Percentiles rank a stretch among this genome's conserved stretches.
Conservation (phyloP, 2,797 vertebrate species). For the Trematomus bernacchii region DNA sequence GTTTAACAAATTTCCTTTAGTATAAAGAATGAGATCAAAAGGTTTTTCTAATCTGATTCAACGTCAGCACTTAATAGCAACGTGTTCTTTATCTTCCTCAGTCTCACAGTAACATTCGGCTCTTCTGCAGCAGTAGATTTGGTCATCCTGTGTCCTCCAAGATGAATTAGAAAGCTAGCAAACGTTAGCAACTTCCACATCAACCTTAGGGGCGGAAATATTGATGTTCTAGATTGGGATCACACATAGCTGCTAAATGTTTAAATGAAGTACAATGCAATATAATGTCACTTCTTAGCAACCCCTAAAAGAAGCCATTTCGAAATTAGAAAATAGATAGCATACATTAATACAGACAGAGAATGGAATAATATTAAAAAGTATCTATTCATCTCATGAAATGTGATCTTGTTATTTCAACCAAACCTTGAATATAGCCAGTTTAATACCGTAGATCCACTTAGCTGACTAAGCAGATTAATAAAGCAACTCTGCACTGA, state of each 20-base stretch:
- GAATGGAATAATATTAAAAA: neutral
- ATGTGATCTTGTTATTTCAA: neutral
- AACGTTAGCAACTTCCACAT: neutral
- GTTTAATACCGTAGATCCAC: neutral
- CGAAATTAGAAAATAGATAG: no score
- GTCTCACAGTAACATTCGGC: slow-evolving; percentile 16
- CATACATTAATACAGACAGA: neutral
- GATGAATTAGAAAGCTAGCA: neutral
- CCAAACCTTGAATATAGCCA: neutral
- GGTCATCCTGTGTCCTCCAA: neutral
- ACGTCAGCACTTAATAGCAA: slow-evolving; percentile 63
- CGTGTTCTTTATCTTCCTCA: slow-evolving; percentile 46
- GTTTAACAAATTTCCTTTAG: slow-evolving; percentile 71
- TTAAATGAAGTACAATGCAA: no score
- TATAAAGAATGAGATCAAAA: slow-evolving; percentile 76
- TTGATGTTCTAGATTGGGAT: neutral
- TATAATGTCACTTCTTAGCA: no score
- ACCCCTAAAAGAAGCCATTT: no score
- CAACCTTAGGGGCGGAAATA: no score
- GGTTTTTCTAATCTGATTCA: slow-evolving; percentile 66
- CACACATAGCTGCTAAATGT: neutral
- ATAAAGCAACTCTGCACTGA: neutral
- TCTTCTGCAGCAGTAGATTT: slow-evolving; percentile 11
- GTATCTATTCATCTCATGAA: neutral
- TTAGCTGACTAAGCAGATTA: neutral